These are phyloP conservation scores for Sphenopsis melanotis DNA, from an alignment of 2,797 vertebrate genomes.

Conservation along the genomic window DNA sequence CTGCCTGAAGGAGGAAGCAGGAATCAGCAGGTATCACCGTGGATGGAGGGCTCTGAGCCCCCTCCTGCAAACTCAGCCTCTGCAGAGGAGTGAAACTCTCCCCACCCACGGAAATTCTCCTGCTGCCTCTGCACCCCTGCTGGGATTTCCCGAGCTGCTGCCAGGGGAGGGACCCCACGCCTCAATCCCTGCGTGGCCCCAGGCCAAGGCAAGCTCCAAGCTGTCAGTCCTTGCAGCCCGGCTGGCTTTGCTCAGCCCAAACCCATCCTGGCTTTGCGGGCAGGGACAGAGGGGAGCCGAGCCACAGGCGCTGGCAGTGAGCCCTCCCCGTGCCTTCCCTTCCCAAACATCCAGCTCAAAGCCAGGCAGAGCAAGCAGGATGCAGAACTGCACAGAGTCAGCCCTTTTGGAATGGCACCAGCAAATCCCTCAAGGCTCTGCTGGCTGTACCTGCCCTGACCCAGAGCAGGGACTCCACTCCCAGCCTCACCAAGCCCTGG, in stretches of 20 bases:
- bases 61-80: not conserved
- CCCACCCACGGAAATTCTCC: not conserved
- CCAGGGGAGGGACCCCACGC: not conserved
- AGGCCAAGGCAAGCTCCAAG: not conserved
- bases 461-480: accelerated
- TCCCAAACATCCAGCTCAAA: not conserved
- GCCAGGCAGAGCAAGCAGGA: not conserved
- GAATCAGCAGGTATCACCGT: not conserved
- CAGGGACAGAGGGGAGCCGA: not conserved
- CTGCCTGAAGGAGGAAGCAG: constrained; percentile 54
- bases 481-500: accelerated
- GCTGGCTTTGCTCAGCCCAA: constrained; percentile 7
- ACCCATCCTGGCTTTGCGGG: not conserved
- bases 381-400: not conserved
- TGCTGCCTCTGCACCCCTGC: not conserved
- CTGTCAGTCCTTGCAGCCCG: not conserved
- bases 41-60: not conserved
- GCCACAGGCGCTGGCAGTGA: not conserved
- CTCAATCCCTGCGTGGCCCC: not conserved
- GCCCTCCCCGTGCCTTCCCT: not conserved
- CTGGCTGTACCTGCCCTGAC: not conserved
- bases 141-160: constrained; percentile 20
- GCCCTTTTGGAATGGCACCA: accelerated
- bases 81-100: not conserved
- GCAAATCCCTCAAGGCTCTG: not conserved